Evolutionary conservation across 2,113 vertebrate species (phyloP).

Genomic region (Myotis yumanensis): DNA sequence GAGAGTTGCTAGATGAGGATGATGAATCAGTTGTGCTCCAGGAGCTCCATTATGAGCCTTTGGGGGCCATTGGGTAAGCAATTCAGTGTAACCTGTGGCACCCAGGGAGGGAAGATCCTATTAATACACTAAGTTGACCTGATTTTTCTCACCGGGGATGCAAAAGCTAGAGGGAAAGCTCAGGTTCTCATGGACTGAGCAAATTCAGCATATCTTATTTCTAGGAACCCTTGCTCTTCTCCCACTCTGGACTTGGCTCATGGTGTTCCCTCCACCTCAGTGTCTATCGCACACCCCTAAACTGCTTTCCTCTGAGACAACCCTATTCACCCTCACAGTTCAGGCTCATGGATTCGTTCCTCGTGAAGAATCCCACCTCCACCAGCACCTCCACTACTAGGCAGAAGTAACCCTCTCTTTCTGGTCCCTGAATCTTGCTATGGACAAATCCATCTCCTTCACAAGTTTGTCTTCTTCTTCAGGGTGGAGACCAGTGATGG

Average conservation of each 20-base stretch:
- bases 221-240: background rate
- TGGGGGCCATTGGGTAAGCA: background rate
- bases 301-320: background rate
- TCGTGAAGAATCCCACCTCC: background rate
- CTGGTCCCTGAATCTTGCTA: background rate
- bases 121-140: background rate
- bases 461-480: background rate
- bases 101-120: fast-evolving
- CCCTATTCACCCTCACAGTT: background rate
- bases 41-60: constrained; percentile 46
- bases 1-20: constrained; percentile 34
- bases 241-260: background rate
- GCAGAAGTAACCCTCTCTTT: background rate
- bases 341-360: background rate
- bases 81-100: background rate
- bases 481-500: background rate
- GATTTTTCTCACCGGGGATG: background rate
- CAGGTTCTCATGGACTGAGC: background rate
- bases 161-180: background rate
- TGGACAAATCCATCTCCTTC: background rate
- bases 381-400: background rate
- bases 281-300: background rate
- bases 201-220: background rate
- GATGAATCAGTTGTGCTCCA: constrained; percentile 56
- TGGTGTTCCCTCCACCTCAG: background rate